Evolutionary conservation across 1,140 invertebrate species (phyloP).

Genomic region (Cecropterus lyciades): DNA sequence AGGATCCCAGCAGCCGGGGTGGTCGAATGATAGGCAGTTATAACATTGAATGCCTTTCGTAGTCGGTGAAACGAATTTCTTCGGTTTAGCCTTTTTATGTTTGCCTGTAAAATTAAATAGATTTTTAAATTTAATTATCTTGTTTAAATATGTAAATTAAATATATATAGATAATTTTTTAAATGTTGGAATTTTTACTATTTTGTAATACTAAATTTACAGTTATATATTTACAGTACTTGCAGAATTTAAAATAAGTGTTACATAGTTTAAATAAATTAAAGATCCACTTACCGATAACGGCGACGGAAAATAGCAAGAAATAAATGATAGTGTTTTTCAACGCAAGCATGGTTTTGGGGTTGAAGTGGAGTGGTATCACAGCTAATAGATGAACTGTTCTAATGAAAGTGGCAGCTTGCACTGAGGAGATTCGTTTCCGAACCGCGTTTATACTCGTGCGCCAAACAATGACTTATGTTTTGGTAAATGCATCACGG

Average conservation of each 20-base stretch:
- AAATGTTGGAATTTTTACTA: too few species aligned
- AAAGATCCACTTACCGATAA: conserved; percentile 53
- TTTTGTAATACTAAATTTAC: too few species aligned
- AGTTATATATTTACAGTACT: background rate
- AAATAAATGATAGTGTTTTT: conserved; percentile 53
- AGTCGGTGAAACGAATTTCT: conserved; percentile 66
- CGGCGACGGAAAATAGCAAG: conserved; percentile 52
- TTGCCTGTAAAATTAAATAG: conserved; percentile 52
- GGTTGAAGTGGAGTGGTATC: conserved; percentile 2
- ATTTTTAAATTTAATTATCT: background rate
- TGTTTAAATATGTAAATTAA: too few species aligned
- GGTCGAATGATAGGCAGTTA: conserved; percentile 77
- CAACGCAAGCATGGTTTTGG: conserved; percentile 43
- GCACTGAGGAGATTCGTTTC: conserved; percentile 38
- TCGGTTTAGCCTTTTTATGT: conserved; percentile 69
- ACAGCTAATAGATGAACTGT: conserved; percentile 17
- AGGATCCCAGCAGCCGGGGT: conserved; percentile 77
- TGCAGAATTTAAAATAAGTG: too few species aligned
- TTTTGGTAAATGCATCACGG: conserved; percentile 48
- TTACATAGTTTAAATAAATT: too few species aligned
- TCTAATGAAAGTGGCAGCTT: conserved; percentile 23
- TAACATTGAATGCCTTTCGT: conserved; percentile 77
- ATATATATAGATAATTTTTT: too few species aligned
- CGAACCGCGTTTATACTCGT: conserved; percentile 56
- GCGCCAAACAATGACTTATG: conserved; percentile 50